Conservation (phyloP, 2,797 vertebrate genomes). For the Geotrypetes seraphini region DNA sequence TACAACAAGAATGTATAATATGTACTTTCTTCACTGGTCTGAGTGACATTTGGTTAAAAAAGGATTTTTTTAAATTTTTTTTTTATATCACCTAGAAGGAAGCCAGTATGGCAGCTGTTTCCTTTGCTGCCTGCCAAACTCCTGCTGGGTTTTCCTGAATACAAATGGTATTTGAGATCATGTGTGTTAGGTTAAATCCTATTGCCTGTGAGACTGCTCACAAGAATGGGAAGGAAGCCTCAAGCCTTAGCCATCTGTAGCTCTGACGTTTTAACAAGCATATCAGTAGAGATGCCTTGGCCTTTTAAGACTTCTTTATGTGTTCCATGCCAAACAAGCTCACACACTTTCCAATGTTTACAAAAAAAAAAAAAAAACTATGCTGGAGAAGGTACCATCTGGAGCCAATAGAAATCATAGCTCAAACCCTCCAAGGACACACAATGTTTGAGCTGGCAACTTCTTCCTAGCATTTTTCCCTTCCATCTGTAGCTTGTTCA, state of each 20-base stretch:
- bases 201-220: no score
- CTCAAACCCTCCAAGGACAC: background rate
- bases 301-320: slow-evolving; percentile 1
- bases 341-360: slow-evolving; percentile 8
- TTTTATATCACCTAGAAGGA: no score
- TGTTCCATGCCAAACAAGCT: background rate
- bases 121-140: background rate
- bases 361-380: background rate
- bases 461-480: background rate
- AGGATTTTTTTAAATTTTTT: no score
- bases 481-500: slow-evolving; percentile 13
- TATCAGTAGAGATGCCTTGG: background rate
- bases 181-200: background rate
- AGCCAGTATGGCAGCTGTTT: no score
- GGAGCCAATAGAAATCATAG: slow-evolving; percentile 4
- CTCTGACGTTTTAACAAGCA: background rate
- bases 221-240: background rate
- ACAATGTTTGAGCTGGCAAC: slow-evolving; percentile 14
- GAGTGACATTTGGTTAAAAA: no score
- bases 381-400: slow-evolving; percentile 12
- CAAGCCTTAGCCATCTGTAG: background rate
- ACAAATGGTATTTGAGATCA: background rate
- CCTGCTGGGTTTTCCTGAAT: background rate
- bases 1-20: no score
- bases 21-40: no score